Evolutionary conservation across 1,140 invertebrate genomes (phyloP).

Genomic region (Hyles euphorbiae): DNA sequence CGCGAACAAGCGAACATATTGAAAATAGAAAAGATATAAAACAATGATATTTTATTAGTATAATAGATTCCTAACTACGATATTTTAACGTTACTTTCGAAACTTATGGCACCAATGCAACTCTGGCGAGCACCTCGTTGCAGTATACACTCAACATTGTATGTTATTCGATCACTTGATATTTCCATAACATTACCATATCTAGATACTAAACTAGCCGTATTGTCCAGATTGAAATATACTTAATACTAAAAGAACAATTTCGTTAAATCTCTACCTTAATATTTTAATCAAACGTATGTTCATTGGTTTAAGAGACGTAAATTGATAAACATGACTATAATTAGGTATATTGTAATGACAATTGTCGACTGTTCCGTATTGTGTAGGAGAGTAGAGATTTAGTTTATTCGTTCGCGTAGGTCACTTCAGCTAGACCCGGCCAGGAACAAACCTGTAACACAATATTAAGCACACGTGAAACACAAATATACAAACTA

Average conservation of each 20-base stretch:
- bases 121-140: constrained; percentile 20
- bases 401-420: constrained; percentile 2
- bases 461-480: neutral
- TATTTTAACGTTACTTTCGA: constrained; percentile 35
- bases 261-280: constrained; percentile 5
- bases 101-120: constrained; percentile 59
- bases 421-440: too few relatives aligned
- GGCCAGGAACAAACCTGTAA: too few relatives aligned
- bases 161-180: constrained; percentile 10
- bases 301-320: constrained; percentile 1
- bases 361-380: too few relatives aligned
- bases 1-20: constrained; percentile 5
- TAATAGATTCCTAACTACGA: constrained; percentile 52
- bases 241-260: constrained; percentile 40
- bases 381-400: neutral
- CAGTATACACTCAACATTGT: constrained; percentile 13
- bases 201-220: constrained; percentile 42
- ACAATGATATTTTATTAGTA: constrained; percentile 27
- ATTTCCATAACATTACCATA: constrained; percentile 20
- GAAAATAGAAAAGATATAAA: constrained; percentile 17
- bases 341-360: constrained; percentile 1
- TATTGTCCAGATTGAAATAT: constrained; percentile 53
- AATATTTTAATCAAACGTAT: neutral
- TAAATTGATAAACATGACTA: constrained; percentile 6
- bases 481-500: too few relatives aligned